phyloP scores from a whole-genome alignment of 1,140 invertebrate genomes.

The Euura lappo region DNA sequence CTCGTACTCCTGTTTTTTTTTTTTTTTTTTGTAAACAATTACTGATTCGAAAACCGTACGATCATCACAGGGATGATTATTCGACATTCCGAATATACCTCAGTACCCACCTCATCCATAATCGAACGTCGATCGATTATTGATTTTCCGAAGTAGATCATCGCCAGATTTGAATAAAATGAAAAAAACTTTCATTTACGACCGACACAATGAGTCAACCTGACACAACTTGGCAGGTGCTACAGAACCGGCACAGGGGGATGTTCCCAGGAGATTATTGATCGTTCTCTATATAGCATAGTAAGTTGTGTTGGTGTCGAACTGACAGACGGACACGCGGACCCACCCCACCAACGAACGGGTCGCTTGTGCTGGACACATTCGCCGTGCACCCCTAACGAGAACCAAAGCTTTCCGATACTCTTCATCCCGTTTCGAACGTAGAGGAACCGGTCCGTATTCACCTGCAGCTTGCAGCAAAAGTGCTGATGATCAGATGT shows the following conservation, averaged over 20 bases:
- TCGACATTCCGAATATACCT: no score
- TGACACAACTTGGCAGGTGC: slow-evolving; percentile 3
- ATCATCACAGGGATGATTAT: not conserved
- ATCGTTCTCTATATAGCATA: slow-evolving; percentile 43
- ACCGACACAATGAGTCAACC: not conserved
- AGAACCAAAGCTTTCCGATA: not conserved
- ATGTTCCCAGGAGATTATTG: slow-evolving; percentile 59
- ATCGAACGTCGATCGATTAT: no score
- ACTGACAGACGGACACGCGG: slow-evolving; percentile 28
- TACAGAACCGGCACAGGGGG: slow-evolving; percentile 36
- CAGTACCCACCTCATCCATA: no score
- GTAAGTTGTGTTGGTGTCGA: slow-evolving; percentile 1
- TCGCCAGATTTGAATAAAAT: not conserved
- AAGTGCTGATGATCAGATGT: no score
- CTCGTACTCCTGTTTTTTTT: not conserved
- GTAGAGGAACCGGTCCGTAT: not conserved
- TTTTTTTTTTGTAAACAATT: not conserved
- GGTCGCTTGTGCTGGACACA: slow-evolving; percentile 1
- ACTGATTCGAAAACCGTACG: not conserved
- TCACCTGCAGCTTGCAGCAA: no score
- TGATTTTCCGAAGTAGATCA: no score
- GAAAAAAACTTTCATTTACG: not conserved
- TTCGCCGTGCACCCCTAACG: not conserved
- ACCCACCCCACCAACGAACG: not conserved
- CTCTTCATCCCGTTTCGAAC: not conserved